These are phyloP conservation scores for Callinectes sapidus DNA, from an alignment of 2,888 invertebrate genomes.

Conservation along the genomic window DNA sequence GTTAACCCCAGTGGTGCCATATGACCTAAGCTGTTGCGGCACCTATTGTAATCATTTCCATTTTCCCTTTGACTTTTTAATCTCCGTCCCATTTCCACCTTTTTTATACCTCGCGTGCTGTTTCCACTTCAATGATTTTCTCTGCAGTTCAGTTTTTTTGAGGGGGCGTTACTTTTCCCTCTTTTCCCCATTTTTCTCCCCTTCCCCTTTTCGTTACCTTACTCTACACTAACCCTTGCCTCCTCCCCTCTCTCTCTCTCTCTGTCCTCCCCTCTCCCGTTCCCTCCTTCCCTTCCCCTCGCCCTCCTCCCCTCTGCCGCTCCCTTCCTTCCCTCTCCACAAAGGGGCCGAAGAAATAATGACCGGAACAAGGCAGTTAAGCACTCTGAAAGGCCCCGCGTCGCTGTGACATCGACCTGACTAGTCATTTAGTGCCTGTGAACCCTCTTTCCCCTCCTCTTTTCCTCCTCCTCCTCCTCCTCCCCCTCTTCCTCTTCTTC, in stretches of 20 bases:
- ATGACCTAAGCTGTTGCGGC: too few species aligned
- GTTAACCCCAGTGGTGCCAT: too few species aligned
- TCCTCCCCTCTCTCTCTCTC: background rate
- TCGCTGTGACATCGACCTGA: background rate
- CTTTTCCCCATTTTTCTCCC: background rate
- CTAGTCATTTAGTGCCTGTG: background rate
- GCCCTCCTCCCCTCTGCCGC: background rate
- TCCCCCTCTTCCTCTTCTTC: background rate
- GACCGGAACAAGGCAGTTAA: constrained; percentile 33
- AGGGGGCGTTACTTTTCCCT: background rate
- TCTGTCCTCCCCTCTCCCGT: background rate
- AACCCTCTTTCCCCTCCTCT: background rate
- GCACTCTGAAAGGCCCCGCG: background rate
- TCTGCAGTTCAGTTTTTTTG: too few species aligned
- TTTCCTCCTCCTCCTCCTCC: background rate
- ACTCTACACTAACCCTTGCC: background rate
- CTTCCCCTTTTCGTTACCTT: background rate
- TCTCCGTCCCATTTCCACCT: background rate
- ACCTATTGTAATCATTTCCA: too few species aligned
- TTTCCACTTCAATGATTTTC: background rate
- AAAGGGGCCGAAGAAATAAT: constrained; percentile 6
- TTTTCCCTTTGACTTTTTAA: background rate
- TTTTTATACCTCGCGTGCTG: background rate
- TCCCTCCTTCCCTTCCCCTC: background rate
- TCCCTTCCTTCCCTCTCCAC: background rate